A percentile compares a stretch with the other conserved stretches of the same genome.
phyloP scores from a whole-genome alignment of 2,113 vertebrate species.

The Hemiprocne comata region DNA sequence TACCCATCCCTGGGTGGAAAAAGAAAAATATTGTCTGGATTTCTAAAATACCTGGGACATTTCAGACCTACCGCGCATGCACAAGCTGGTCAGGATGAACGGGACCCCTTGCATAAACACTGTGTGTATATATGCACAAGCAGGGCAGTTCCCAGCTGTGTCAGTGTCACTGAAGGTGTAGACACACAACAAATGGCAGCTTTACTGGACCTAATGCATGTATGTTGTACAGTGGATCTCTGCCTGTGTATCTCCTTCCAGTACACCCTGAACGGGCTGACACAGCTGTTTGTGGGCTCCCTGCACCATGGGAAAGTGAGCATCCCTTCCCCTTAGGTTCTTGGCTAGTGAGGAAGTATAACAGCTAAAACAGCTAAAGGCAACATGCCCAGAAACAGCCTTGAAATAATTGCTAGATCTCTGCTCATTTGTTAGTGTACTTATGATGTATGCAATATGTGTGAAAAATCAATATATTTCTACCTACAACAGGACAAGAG shows the following conservation, averaged over 20 bases:
- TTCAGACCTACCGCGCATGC: background rate
- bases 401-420: background rate
- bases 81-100: background rate
- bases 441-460: background rate
- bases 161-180: rapidly evolving
- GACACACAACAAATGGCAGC: background rate
- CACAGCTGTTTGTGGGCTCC: background rate
- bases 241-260: background rate
- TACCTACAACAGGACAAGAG: background rate
- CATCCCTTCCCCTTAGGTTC: background rate
- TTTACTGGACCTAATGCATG: background rate
- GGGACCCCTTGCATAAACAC: background rate
- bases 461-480: background rate
- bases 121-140: rapidly evolving
- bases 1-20: background rate
- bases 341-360: background rate
- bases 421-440: background rate
- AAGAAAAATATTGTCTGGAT: background rate
- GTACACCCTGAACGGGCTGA: background rate
- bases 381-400: background rate
- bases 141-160: rapidly evolving
- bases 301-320: background rate
- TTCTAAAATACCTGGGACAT: background rate
- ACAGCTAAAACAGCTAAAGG: background rate
- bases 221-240: background rate